A percentile compares a stretch with the other conserved stretches of the same genome.
Evolutionary conservation across 2,888 invertebrate species (phyloP).

Genomic region (Aspidiotus destructor): DNA sequence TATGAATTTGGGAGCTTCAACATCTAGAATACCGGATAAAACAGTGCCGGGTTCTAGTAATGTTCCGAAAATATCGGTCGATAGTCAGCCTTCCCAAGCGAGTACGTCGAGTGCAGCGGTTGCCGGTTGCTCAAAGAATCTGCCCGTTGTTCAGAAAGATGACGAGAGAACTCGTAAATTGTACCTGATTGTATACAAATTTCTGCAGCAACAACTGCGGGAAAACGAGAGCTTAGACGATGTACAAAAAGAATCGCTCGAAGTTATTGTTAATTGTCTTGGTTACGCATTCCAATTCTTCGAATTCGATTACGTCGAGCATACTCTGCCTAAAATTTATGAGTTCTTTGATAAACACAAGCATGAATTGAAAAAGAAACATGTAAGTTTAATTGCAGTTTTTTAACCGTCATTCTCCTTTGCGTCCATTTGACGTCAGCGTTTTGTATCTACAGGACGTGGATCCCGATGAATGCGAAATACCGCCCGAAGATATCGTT

Average conservation of each 20-base stretch:
- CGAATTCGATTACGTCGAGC: conserved; percentile 22
- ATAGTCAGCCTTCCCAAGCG: background rate
- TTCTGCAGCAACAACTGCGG: conserved; percentile 21
- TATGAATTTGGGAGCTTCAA: too few relatives aligned
- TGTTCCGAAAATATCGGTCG: too few relatives aligned
- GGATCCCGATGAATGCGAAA: conserved; percentile 44
- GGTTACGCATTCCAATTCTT: conserved; percentile 32
- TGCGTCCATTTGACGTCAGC: background rate
- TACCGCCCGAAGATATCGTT: conserved; percentile 23
- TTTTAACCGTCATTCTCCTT: background rate
- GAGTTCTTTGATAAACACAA: conserved; percentile 24
- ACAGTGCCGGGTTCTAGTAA: too few relatives aligned
- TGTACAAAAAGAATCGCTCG: conserved; percentile 33
- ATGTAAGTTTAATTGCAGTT: conserved; percentile 9
- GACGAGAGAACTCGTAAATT: conserved; percentile 22
- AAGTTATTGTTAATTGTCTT: conserved; percentile 34
- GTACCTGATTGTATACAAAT: conserved; percentile 24
- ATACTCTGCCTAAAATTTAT: conserved; percentile 18
- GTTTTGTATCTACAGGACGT: conserved; percentile 8
- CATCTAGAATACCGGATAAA: too few relatives aligned
- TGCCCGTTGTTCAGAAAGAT: conserved; percentile 11
- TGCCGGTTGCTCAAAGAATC: conserved; percentile 13
- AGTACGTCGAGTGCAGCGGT: conserved; percentile 9
- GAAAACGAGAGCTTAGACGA: conserved; percentile 18
- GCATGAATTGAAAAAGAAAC: conserved; percentile 17